Base-by-base conservation (phyloP, 2,888 invertebrate genomes). In the Oligia strigilis region DNA sequence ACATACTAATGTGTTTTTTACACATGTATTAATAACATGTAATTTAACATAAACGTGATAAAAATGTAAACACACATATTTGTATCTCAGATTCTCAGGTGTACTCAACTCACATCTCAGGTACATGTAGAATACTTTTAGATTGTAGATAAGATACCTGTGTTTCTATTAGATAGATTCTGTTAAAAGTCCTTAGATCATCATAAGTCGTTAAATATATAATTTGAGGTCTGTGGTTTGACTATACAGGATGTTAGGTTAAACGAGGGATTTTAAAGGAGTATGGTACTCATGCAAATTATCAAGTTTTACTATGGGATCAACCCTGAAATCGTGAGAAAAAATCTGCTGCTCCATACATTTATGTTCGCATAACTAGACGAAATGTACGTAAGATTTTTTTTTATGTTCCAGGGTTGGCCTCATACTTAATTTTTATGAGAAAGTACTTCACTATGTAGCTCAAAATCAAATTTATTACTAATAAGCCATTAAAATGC, bases 51-150 rank as follows among this genome's bases (percentile, higher is more conserved):
- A 19, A 23, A 67, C 81, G 64, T 80, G 71, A 80, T 60, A 40
- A 52, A 75, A 82, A 71, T 79, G 40, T 77, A 49, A 77, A 83
- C 40, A 77, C 8, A 17, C 13, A 4, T 40, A 23, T 1, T 77
- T 76, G 14, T 76, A 29, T 40, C n/a, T n/a, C n/a, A n/a, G 60
- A 58, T 46, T 55, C 55, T 29, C 36, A 29, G 29, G 29, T 29
- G 29, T 29, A 29, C 29, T 29, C 29, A 29, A 29, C 29, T 29
- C 29, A 9, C 9, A 19, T 9, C 19, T 13, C 13, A 13, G n/a
- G 36, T 36, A 36, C 17, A 36, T 9, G 8, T 29, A 19, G 43
- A 43, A 60, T 43, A n/a, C 5, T 43, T 60, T 13, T 62, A 60
- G 19, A 23, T 64, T 36, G 11, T 40, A 11, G 19, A 2, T 11